Percentiles rank a stretch among this genome's conserved stretches.
Conservation (phyloP, 1,140 invertebrate genomes). For the Heterodera schachtii region DNA sequence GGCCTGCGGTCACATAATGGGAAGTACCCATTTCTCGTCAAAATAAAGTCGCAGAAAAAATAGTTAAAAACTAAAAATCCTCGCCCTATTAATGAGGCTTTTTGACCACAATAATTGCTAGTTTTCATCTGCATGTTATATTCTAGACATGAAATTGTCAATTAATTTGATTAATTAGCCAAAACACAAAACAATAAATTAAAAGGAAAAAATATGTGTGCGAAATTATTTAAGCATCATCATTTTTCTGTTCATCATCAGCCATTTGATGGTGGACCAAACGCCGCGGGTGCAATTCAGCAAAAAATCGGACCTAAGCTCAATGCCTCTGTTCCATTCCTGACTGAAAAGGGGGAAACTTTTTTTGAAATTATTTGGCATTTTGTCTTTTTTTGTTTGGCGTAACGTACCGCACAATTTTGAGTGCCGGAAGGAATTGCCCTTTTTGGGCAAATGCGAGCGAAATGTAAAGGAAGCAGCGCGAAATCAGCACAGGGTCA, state of each 20-base stretch:
- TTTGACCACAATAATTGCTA: too few relatives aligned
- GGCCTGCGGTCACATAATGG: too few relatives aligned
- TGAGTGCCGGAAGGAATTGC: background rate
- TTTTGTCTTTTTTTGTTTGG: too few relatives aligned
- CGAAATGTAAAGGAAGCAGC: constrained; percentile 32
- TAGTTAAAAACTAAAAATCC: too few relatives aligned
- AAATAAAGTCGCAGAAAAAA: too few relatives aligned
- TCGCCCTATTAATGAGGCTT: too few relatives aligned
- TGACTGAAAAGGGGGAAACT: constrained; percentile 3
- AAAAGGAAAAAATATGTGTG: background rate
- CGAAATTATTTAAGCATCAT: background rate
- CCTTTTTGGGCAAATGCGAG: constrained; percentile 37
- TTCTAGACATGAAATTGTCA: too few relatives aligned
- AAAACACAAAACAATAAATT: background rate
- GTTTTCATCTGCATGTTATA: too few relatives aligned
- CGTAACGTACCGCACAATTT: constrained; percentile 28
- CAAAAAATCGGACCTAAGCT: constrained; percentile 19
- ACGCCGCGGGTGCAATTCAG: constrained; percentile 29
- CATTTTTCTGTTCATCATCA: constrained; percentile 22
- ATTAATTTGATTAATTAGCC: too few relatives aligned
- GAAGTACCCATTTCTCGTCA: too few relatives aligned
- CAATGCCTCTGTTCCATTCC: constrained; percentile 13
- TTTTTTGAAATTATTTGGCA: background rate
- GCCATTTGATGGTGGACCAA: constrained; percentile 34
- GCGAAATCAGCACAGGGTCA: constrained; percentile 31